These are phyloP conservation scores for Hylaeus volcanicus DNA, from an alignment of 1,140 invertebrate genomes.

Conservation along the genomic window DNA sequence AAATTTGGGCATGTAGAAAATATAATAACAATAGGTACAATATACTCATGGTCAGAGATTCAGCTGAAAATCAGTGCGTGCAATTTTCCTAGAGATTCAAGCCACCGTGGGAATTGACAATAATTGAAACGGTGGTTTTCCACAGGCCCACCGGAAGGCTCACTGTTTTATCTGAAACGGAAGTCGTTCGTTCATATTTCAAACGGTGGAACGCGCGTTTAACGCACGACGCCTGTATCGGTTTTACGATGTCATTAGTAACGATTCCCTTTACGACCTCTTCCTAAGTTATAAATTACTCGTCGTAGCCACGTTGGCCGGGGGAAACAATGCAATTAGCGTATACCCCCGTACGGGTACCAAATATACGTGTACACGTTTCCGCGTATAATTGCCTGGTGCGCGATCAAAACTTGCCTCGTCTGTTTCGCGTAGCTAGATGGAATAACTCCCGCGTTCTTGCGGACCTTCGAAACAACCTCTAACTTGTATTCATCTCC, in stretches of 20 bases:
- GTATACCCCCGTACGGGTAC: slow-evolving; percentile 25
- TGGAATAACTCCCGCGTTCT: slow-evolving; percentile 37
- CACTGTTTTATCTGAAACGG: slow-evolving; percentile 17
- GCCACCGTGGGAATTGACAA: background rate
- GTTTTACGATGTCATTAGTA: slow-evolving; percentile 60
- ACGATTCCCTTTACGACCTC: slow-evolving; percentile 59
- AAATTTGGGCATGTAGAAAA: too few species aligned
- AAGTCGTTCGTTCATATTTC: slow-evolving; percentile 27
- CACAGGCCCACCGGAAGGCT: background rate
- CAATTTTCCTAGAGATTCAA: background rate
- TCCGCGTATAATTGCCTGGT: slow-evolving; percentile 49
- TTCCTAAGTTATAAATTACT: slow-evolving; percentile 62
- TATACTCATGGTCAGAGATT: too few species aligned
- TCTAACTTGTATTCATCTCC: slow-evolving; percentile 26
- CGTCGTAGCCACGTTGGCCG: slow-evolving; percentile 18
- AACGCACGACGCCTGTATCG: slow-evolving; percentile 50
- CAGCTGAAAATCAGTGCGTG: too few species aligned
- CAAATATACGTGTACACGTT: slow-evolving; percentile 32
- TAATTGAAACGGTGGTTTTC: background rate
- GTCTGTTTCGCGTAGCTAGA: slow-evolving; percentile 32
- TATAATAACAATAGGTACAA: too few species aligned
- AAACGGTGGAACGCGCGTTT: slow-evolving; percentile 42
- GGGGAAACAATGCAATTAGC: slow-evolving; percentile 54
- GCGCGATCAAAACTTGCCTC: slow-evolving; percentile 54
- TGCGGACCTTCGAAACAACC: slow-evolving; percentile 21